Conservation (phyloP, 1,140 invertebrate genomes). For the Ostrea denselamellosa region DNA sequence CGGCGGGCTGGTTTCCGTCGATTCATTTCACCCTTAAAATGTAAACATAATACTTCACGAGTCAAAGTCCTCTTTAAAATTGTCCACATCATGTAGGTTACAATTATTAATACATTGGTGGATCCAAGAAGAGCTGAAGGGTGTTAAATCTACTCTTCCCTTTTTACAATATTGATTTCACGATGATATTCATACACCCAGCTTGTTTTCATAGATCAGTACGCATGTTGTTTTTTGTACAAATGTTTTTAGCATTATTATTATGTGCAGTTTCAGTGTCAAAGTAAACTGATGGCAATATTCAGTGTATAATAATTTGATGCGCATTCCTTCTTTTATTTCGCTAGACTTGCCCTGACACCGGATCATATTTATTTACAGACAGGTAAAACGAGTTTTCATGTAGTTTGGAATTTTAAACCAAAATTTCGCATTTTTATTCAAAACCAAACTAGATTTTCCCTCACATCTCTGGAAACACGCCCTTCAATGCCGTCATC, state of each 20-base stretch:
- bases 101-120: neutral
- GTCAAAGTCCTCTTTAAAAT: neutral
- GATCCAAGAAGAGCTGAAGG: neutral
- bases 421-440: neutral
- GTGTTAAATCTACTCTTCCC: neutral
- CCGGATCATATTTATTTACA: neutral
- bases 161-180: no score
- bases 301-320: neutral
- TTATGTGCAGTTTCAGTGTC: no score
- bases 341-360: neutral
- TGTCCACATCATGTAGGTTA: neutral
- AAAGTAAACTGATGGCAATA: neutral
- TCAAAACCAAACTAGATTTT: neutral
- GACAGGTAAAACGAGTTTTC: neutral
- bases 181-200: no score
- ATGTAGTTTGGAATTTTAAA: neutral
- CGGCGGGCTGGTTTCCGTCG: slow-evolving; percentile 31
- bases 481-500: neutral
- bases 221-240: no score
- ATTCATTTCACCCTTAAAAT: slow-evolving; percentile 1
- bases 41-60: slow-evolving; percentile 2
- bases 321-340: neutral
- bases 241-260: no score
- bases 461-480: neutral
- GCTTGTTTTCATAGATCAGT: no score